Conservation (phyloP, 2,113 vertebrate genomes). For the Cranoglanis bouderius region DNA sequence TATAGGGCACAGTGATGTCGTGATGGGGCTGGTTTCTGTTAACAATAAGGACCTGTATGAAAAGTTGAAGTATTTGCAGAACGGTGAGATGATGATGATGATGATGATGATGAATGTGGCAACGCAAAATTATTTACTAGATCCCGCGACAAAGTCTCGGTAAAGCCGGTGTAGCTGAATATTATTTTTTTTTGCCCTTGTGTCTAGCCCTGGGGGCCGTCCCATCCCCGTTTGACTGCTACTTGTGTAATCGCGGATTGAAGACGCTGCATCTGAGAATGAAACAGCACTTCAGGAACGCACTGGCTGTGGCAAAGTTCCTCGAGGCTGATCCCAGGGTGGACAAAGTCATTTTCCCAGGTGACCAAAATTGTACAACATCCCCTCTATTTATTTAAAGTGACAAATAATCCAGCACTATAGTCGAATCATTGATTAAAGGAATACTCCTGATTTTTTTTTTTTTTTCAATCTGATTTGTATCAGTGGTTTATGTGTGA, state of each 20-base stretch:
- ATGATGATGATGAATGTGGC: not conserved
- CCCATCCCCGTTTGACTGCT: conserved; percentile 93
- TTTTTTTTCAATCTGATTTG: too few relatives aligned
- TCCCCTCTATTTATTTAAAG: not conserved
- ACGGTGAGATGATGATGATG: conserved; percentile 66
- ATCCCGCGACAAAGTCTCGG: not conserved
- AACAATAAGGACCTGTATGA: conserved; percentile 77
- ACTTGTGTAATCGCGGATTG: conserved; percentile 85
- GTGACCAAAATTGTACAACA: conserved; percentile 60
- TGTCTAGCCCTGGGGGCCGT: conserved; percentile 82
- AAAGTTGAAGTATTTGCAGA: conserved; percentile 86
- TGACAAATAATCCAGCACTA: not conserved
- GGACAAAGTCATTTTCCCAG: conserved; percentile 88
- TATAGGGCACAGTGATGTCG: conserved; percentile 89
- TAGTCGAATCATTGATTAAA: too few relatives aligned
- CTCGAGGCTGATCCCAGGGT: conserved; percentile 81
- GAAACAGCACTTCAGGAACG: conserved; percentile 87
- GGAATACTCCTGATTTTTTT: too few relatives aligned
- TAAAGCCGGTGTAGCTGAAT: not conserved
- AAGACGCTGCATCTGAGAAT: conserved; percentile 91
- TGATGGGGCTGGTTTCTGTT: conserved; percentile 89
- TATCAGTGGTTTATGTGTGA: too few relatives aligned
- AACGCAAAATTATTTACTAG: too few relatives aligned
- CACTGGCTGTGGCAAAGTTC: conserved; percentile 78
- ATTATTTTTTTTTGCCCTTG: not conserved